Percentiles rank a stretch among this genome's conserved stretches.
phyloP scores from a whole-genome alignment of 2,888 invertebrate species.

The Andrena marginata region DNA sequence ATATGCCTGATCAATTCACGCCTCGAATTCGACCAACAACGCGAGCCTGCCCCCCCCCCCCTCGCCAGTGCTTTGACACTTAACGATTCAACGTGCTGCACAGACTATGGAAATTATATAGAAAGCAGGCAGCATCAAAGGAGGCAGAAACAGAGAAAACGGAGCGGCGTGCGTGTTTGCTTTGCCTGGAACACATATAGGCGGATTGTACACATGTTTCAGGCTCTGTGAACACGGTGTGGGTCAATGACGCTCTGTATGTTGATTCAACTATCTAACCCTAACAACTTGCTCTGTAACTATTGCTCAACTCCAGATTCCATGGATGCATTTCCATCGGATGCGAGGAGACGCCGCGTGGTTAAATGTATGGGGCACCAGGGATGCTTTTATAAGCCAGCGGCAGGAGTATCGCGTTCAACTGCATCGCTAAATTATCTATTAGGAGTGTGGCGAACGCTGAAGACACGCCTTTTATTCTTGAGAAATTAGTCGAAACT shows the following conservation, averaged over 20 bases:
- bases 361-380: conserved; percentile 16
- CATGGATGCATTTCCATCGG: conserved; percentile 66
- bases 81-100: not conserved
- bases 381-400: conserved; percentile 35
- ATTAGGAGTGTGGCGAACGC: not conserved
- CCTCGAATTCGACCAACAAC: not conserved
- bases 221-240: conserved; percentile 38
- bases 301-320: conserved; percentile 70
- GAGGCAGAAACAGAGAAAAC: conserved; percentile 45
- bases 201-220: conserved; percentile 47
- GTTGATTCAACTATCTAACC: conserved; percentile 63
- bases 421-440: conserved; percentile 5
- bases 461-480: not conserved
- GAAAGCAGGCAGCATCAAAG: conserved; percentile 25
- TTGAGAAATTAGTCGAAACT: too few relatives aligned
- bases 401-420: not conserved
- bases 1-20: not conserved
- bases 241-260: conserved; percentile 58
- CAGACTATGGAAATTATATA: conserved; percentile 40
- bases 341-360: conserved; percentile 53
- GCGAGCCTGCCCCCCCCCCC: not conserved
- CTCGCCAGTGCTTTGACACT: not conserved
- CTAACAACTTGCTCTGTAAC: conserved; percentile 65
- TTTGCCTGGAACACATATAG: conserved; percentile 35
- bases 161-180: conserved; percentile 31